These are phyloP conservation scores for Strigops habroptila DNA, from an alignment of 2,113 vertebrate species.

Conservation along the genomic window DNA sequence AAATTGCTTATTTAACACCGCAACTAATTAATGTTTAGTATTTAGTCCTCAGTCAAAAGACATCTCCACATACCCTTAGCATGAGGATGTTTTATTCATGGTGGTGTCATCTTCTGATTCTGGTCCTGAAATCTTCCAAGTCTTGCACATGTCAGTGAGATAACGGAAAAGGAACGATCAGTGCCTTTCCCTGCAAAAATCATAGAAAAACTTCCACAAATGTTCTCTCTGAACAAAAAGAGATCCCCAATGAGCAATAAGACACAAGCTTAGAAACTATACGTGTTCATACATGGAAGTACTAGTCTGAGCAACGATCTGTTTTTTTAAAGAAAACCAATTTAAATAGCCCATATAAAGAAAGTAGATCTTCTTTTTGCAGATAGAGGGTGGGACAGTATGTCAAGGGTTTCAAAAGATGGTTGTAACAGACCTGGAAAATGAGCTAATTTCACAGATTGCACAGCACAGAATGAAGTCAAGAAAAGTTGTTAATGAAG, in stretches of 20 bases:
- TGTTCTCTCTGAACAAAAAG: not conserved
- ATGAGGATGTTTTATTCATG: not conserved
- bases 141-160: not conserved
- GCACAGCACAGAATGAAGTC: not conserved
- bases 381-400: not conserved
- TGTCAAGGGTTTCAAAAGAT: not conserved
- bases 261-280: not conserved
- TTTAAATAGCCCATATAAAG: not conserved
- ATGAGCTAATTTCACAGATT: not conserved
- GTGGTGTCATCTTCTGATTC: not conserved
- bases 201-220: not conserved
- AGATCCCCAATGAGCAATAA: not conserved
- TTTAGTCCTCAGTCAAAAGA: not conserved
- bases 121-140: not conserved
- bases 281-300: not conserved
- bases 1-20: not conserved
- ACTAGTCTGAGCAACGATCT: not conserved
- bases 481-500: not conserved
- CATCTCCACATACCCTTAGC: not conserved
- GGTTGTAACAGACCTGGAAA: not conserved
- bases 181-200: not conserved
- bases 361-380: not conserved
- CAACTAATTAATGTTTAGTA: not conserved
- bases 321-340: not conserved
- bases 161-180: not conserved